Base-by-base conservation (phyloP, 2,888 invertebrate species). In the Heliconius cydno region DNA sequence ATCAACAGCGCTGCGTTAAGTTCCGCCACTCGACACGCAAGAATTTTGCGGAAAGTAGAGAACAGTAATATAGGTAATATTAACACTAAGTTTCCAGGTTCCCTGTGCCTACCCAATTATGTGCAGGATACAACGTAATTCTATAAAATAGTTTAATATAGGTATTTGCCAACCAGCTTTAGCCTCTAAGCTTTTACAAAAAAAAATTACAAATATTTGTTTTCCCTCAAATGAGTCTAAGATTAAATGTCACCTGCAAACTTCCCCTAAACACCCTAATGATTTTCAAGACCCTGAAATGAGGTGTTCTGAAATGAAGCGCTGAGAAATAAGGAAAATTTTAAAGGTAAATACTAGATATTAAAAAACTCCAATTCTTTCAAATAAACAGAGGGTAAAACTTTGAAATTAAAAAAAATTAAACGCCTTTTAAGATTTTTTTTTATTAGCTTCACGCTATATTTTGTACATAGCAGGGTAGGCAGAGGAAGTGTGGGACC, bases 201-300 rank as follows among this genome's bases (percentile, higher is more conserved):
- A 30, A 72, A 72, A 52, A 3, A 22, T 10, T 46, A 28, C 28
- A 28, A 22, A 28, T 30, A 30, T 72, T 57, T 30, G 28, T 52
- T 52, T 46, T 71, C 9, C 10, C 19, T 28, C 15, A 46, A 71
- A 71, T 71, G 46, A 71, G 19, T 22, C 19, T 19, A 46, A 25
- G 71, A 52, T 71, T 28, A 46, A 71, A 71, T 52, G 52, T 52
- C 71, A 71, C n/a, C 46, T 22, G 71, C 19, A 52, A 71, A 46
- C 52, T 9, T 52, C 72, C 30, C 22, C 52, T 34, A 30, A 57
- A 34, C 9, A 30, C 30, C 30, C 22, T n/a, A 34, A 30, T 72
- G 30, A 72, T 57, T 57, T 72, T 34, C 15, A 52, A 73, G 57
- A 46, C 15, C 19, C 57, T 72, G 52, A 57, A 52, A 73, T 57